A percentile compares a stretch with the other conserved stretches of the same genome.
These are phyloP conservation scores for Drosophila antonietae DNA, from an alignment of 2,888 invertebrate species.

Conservation along the genomic window DNA sequence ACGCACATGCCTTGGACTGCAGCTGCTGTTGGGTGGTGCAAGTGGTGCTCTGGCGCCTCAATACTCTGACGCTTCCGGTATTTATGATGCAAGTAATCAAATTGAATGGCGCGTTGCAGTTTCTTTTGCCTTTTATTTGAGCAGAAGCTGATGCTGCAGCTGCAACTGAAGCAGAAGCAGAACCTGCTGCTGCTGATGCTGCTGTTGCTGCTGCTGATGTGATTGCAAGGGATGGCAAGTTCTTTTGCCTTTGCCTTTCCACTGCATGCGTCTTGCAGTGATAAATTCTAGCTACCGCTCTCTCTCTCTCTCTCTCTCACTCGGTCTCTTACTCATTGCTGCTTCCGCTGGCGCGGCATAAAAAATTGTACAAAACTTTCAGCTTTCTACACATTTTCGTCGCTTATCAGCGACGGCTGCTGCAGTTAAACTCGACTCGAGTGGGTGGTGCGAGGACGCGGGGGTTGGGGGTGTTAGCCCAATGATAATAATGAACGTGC, in stretches of 20 bases:
- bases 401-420: conserved; percentile 75
- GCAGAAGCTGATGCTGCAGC: conserved; percentile 36
- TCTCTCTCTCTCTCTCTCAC: not conserved
- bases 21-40: not conserved
- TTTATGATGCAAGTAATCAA: conserved; percentile 81
- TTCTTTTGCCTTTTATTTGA: conserved; percentile 71
- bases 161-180: conserved; percentile 21
- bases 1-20: conserved; percentile 61
- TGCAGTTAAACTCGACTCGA: conserved; percentile 62
- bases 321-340: conserved; percentile 5
- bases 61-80: conserved; percentile 79
- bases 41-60: conserved; percentile 63
- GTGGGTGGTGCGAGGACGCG: not conserved
- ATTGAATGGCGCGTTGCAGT: conserved; percentile 79
- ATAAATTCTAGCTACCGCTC: conserved; percentile 61
- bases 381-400: conserved; percentile 80
- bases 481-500: conserved; percentile 79
- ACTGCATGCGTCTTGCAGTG: conserved; percentile 52
- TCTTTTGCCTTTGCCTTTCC: conserved; percentile 11
- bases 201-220: conserved; percentile 3
- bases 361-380: conserved; percentile 78
- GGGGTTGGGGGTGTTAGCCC: conserved; percentile 4
- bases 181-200: not conserved
- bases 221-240: conserved; percentile 13
- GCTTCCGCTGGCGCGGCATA: conserved; percentile 55